Percentiles rank a stretch among this genome's conserved stretches.
These are phyloP conservation scores for Semnornis frantzii DNA, from an alignment of 2,113 vertebrate species.

Conservation along the genomic window DNA sequence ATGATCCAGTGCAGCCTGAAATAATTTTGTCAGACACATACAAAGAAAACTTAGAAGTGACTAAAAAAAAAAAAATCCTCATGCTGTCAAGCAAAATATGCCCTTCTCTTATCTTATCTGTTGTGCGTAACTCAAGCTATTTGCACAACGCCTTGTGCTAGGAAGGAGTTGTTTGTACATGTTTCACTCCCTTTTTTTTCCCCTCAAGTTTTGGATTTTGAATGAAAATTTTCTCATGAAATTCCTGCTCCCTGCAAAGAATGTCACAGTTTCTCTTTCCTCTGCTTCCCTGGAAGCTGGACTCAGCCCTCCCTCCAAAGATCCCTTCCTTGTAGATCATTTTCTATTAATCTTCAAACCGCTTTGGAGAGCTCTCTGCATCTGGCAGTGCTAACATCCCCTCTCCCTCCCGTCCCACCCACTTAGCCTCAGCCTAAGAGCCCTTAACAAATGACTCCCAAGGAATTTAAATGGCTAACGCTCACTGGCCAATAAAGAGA, in stretches of 20 bases:
- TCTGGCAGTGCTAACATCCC: slow-evolving; percentile 56
- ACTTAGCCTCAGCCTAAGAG: slow-evolving; percentile 69
- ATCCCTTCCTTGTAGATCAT: neutral
- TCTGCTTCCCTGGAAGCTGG: neutral
- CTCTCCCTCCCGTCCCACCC: slow-evolving; percentile 67
- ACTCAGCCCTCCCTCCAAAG: slow-evolving; percentile 25
- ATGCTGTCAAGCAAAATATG: slow-evolving; percentile 56
- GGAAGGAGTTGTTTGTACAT: slow-evolving; percentile 68
- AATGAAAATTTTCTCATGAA: slow-evolving; percentile 38
- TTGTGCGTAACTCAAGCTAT: slow-evolving; percentile 61
- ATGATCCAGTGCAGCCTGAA: neutral
- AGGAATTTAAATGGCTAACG: slow-evolving; percentile 78
- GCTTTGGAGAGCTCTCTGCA: slow-evolving; percentile 37
- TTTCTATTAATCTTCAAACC: slow-evolving; percentile 63
- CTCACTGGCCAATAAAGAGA: slow-evolving; percentile 77
- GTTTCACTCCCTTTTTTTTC: slow-evolving; percentile 61
- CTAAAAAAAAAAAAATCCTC: neutral
- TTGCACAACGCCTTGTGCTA: slow-evolving; percentile 72
- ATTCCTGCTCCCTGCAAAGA: neutral
- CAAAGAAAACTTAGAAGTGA: neutral
- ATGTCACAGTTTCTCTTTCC: slow-evolving; percentile 7
- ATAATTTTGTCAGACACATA: neutral
- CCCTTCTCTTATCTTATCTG: slow-evolving; percentile 71
- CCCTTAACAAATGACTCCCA: slow-evolving; percentile 81
- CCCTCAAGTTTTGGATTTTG: slow-evolving; percentile 5